A percentile compares a stretch with the other conserved stretches of the same genome.
Conservation (phyloP, 2,113 vertebrate genomes). For the human region GRCh38 chr18:36214501-36215000, state of each 20-base stretch:
- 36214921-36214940: accelerated
- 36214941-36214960: not conserved
- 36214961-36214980: not conserved
- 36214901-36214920: no score
- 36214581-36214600: not conserved
- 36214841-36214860: not conserved
- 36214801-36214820: not conserved
- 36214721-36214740: no score
- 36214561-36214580: not conserved
- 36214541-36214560: not conserved
- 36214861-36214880: no score
- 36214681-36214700: not conserved
- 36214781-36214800: not conserved
- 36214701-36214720: no score
- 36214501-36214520: not conserved
- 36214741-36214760: not conserved
- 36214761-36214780: not conserved
- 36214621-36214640: conserved; percentile 32
- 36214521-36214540: not conserved
- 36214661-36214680: not conserved
- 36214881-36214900: not conserved
- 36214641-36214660: not conserved
- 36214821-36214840: accelerated
- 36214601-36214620: not conserved
- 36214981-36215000: not conserved